These are phyloP conservation scores for Cossypha niveicapilla DNA, from an alignment of 2,797 vertebrate genomes.

Conservation along the genomic window DNA sequence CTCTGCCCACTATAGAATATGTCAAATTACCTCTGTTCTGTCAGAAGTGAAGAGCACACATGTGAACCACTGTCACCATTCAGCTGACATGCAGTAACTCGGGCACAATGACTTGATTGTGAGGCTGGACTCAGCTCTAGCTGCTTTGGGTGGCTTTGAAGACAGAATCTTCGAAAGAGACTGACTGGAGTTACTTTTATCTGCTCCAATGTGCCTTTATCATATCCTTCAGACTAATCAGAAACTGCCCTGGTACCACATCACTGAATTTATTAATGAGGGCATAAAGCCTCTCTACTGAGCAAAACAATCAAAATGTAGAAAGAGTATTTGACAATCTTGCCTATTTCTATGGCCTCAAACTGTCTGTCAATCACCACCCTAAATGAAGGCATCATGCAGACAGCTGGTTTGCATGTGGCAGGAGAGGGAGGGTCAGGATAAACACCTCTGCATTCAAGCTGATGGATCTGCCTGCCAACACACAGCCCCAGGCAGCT, in stretches of 20 bases:
- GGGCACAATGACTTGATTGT: neutral
- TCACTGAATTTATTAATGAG: neutral
- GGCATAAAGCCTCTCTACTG: neutral
- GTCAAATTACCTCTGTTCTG: neutral
- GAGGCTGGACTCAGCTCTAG: neutral
- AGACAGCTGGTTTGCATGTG: conserved; percentile 4
- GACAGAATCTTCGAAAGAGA: neutral
- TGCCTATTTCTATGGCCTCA: neutral
- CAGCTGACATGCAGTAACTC: neutral
- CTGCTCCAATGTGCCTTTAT: neutral
- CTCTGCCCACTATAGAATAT: neutral
- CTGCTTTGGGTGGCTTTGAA: neutral
- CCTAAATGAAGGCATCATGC: neutral
- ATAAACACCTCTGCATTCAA: conserved; percentile 8
- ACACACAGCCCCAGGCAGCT: neutral
- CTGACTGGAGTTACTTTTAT: neutral
- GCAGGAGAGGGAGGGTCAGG: neutral
- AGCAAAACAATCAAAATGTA: neutral
- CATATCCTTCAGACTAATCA: neutral
- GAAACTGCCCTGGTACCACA: neutral
- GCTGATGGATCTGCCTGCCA: conserved; percentile 37
- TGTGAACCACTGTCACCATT: neutral
- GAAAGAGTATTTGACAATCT: neutral
- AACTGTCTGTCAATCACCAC: neutral
- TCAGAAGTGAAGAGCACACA: neutral